Base-by-base conservation (phyloP, 2,888 invertebrate genomes). In the Stegana nigrithorax region DNA sequence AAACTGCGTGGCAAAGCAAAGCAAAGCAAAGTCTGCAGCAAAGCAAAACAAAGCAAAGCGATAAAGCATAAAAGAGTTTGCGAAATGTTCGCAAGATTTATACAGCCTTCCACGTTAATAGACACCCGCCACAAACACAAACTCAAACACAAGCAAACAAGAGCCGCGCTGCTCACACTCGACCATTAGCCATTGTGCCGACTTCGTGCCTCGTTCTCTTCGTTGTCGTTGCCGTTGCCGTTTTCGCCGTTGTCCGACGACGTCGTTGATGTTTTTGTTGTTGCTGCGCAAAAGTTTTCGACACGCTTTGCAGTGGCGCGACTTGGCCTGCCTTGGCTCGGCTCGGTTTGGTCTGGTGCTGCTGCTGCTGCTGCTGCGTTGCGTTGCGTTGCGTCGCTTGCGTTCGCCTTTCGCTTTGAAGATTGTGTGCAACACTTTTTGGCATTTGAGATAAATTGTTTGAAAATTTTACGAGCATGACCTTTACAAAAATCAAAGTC, bases 11-110 rank as follows among this genome's bases (percentile, higher is more conserved):
- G n/a, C n/a, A n/a, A n/a, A n/a, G n/a, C n/a, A n/a, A n/a, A n/a
- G n/a, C n/a, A n/a, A n/a, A n/a, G 65, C 67, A 67, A 64, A 47
- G 51, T 39, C 27, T 14, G 47, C 45, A 32, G 36, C 39, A 50
- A 44, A 2, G 32, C 17, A 29, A 59, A 45, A 27, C 39, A 42
- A 42, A 32, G 39, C 12, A 55, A 44, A 50, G 29, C 58, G 53
- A 67, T 26, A 39, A 39, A n/a, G 39, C n/a, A 39, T 39, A 39
- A 39, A 39, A 39, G 62, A 44, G 5, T 6, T n/a, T 39, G 39
- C 14, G 17, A 62, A 21, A 47, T 29, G 12, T 23, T 7, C 26
- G 23, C 8, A 21, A 47, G 21, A 39, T 39, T 39, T 39, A 39
- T 39, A 17, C 3, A 39, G 5, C 14, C 39, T n/a, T n/a, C 39